Conservation (phyloP, 2,797 vertebrate species). For the Protonibea diacanthus region DNA sequence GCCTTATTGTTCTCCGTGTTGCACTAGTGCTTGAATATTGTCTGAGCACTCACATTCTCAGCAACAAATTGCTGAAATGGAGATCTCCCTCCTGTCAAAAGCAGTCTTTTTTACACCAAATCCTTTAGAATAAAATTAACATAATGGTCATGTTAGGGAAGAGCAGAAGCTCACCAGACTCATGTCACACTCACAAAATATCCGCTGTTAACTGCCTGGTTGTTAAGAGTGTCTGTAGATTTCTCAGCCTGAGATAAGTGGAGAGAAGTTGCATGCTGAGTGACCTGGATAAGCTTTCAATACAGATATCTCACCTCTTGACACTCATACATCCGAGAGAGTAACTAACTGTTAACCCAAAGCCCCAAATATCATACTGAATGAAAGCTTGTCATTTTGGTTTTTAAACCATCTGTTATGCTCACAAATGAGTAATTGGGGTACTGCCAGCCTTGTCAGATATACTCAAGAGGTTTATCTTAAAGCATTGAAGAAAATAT, state of each 20-base stretch:
- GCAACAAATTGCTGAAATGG: constrained; percentile 72
- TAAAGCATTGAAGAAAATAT: background rate
- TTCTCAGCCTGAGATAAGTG: constrained; percentile 49
- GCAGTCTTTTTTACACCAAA: constrained; percentile 47
- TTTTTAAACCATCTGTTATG: background rate
- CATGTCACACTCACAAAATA: constrained; percentile 49
- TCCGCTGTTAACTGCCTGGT: constrained; percentile 45
- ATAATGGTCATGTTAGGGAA: constrained; percentile 63
- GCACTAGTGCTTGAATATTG: constrained; percentile 51
- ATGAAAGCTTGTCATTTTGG: background rate
- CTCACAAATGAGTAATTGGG: background rate
- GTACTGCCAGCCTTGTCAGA: background rate
- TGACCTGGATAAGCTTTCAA: constrained; percentile 55
- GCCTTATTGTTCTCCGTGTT: constrained; percentile 50
- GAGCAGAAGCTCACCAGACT: constrained; percentile 44
- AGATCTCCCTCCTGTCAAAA: constrained; percentile 65
- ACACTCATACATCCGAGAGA: constrained; percentile 1
- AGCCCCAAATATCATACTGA: constrained; percentile 2
- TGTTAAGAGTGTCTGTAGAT: constrained; percentile 42
- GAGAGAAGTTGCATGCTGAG: constrained; percentile 29
- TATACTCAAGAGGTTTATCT: background rate
- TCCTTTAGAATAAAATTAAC: constrained; percentile 62
- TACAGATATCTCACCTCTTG: constrained; percentile 26
- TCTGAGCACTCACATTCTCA: constrained; percentile 55
- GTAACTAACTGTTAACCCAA: background rate